phyloP scores from a whole-genome alignment of 2,113 vertebrate species.

The Peromyscus californicus region DNA sequence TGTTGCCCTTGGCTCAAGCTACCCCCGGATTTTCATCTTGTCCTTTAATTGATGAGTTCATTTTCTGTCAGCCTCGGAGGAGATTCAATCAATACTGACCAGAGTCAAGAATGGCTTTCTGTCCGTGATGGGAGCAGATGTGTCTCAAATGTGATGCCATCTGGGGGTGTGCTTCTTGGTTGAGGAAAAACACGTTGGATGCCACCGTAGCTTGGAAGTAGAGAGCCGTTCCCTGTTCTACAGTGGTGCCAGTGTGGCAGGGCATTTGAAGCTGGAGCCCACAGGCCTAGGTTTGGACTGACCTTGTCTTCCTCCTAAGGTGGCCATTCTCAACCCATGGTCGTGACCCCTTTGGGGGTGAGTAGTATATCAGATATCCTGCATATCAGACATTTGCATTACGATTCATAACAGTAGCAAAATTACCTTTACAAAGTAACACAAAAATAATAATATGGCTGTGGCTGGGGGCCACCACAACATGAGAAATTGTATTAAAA shows the following conservation, averaged over 20 bases:
- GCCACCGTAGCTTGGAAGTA: conserved; percentile 93
- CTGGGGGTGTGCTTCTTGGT: conserved; percentile 83
- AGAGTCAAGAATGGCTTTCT: conserved; percentile 81
- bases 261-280: conserved; percentile 18
- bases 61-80: conserved; percentile 90
- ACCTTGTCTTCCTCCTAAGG: not conserved
- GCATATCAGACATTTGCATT: not conserved
- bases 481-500: not conserved
- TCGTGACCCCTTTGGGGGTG: not conserved
- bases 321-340: not conserved
- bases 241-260: not conserved
- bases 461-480: not conserved
- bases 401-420: not conserved
- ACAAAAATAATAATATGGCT: not conserved
- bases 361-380: too few relatives aligned
- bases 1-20: conserved; percentile 82
- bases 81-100: conserved; percentile 96
- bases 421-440: not conserved
- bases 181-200: conserved; percentile 85
- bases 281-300: conserved; percentile 64
- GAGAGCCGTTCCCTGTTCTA: conserved; percentile 89
- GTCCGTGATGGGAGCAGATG: conserved; percentile 74
- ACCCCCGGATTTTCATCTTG: conserved; percentile 88
- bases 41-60: conserved; percentile 82
- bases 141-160: conserved; percentile 83